A percentile compares a stretch with the other conserved stretches of the same genome.
Conservation (phyloP, 2,113 vertebrate genomes). For the Toxotes chatareus region DNA sequence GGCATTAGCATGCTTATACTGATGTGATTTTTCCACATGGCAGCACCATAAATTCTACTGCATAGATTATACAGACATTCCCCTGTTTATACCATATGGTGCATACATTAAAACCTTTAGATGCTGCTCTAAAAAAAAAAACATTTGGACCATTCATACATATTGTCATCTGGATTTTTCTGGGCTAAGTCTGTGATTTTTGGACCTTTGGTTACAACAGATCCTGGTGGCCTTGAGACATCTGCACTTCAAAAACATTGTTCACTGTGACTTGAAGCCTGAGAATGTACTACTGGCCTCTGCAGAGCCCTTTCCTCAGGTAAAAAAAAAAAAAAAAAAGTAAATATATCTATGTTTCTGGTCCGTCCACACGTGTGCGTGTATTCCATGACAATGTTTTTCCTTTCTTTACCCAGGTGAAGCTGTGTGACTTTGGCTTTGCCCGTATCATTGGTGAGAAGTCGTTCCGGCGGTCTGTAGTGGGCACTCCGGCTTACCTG, state of each 20-base stretch:
- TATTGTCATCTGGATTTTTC: conserved; percentile 13
- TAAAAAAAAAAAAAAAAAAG: conserved; percentile 57
- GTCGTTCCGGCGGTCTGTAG: conserved; percentile 96
- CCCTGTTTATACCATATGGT: conserved; percentile 12
- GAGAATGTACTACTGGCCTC: conserved; percentile 98
- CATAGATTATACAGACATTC: conserved; percentile 30
- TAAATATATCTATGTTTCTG: neutral
- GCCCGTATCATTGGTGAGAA: conserved; percentile 98
- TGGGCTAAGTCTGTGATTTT: conserved; percentile 13
- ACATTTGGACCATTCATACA: neutral
- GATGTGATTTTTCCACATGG: conserved; percentile 54
- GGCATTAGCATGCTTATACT: conserved; percentile 50
- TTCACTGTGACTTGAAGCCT: conserved; percentile 99
- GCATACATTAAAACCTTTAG: conserved; percentile 25
- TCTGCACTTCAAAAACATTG: conserved; percentile 99
- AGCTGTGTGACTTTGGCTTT: conserved; percentile 98
- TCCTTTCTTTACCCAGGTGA: conserved; percentile 86
- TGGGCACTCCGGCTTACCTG: conserved; percentile 96
- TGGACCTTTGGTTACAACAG: conserved; percentile 77
- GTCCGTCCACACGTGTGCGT: neutral
- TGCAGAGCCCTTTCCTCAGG: conserved; percentile 97
- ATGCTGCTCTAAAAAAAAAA: neutral
- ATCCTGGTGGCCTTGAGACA: conserved; percentile 97
- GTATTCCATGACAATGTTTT: neutral
- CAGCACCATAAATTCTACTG: conserved; percentile 13